phyloP scores from a whole-genome alignment of 2,113 vertebrate species.

The Myotis lucifugus region DNA sequence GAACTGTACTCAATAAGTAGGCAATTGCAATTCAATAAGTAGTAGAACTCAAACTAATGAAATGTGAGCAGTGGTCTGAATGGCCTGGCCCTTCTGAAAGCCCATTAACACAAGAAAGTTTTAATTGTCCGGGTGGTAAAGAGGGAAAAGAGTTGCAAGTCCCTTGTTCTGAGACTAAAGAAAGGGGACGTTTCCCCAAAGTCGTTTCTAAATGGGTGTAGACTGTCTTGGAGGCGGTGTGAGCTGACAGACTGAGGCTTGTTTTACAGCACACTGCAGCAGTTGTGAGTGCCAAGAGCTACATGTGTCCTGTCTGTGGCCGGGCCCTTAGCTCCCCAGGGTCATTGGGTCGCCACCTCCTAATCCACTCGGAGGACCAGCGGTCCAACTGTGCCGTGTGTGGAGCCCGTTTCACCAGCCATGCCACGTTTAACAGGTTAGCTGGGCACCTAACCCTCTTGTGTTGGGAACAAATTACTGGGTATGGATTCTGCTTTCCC shows the following conservation, averaged over 20 bases:
- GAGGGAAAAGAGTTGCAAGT: slow-evolving; percentile 18
- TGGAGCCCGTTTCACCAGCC: slow-evolving; percentile 95
- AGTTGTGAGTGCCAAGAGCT: slow-evolving; percentile 95
- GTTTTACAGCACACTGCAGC: slow-evolving; percentile 93
- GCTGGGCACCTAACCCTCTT: slow-evolving; percentile 58
- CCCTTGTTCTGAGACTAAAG: slow-evolving; percentile 28
- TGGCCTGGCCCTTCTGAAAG: background rate
- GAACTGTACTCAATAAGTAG: no score
- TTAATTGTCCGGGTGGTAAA: background rate
- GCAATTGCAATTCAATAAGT: no score
- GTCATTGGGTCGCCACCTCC: slow-evolving; percentile 95
- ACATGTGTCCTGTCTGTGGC: slow-evolving; percentile 96
- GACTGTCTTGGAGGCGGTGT: background rate
- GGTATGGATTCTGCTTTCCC: slow-evolving; percentile 41
- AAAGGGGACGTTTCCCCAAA: background rate
- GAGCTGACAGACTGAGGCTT: slow-evolving; percentile 51
- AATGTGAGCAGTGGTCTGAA: background rate
- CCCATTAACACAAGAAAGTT: background rate
- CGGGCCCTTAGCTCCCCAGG: slow-evolving; percentile 96
- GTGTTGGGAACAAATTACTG: slow-evolving; percentile 42
- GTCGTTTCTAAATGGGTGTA: background rate
- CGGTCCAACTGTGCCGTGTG: slow-evolving; percentile 98
- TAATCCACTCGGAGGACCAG: slow-evolving; percentile 98
- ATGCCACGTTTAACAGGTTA: slow-evolving; percentile 97
- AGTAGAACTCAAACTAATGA: slow-evolving; percentile 12